A percentile compares a stretch with the other conserved stretches of the same genome.
Conservation (phyloP, 1,140 invertebrate genomes). For the Neomicropteryx cornuta region DNA sequence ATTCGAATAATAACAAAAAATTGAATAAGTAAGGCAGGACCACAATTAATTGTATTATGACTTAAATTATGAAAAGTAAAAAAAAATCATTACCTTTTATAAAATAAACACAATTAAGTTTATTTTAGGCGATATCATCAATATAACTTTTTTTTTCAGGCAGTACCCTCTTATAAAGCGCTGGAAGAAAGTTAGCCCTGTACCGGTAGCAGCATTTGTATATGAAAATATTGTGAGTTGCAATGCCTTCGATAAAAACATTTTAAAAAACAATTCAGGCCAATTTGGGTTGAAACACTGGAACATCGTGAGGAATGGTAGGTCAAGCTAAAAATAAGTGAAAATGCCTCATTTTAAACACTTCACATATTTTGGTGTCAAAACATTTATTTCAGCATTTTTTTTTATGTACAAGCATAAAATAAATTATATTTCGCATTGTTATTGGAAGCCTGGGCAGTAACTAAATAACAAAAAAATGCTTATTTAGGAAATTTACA, state of each 20-base stretch:
- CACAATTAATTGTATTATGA: no score
- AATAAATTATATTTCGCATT: neutral
- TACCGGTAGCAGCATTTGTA: no score
- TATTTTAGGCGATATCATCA: no score
- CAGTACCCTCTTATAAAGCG: no score
- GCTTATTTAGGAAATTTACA: constrained; percentile 1
- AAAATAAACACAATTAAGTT: no score
- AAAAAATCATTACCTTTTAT: no score
- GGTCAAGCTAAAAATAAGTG: no score
- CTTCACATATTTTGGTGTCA: neutral
- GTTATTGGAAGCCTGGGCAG: neutral
- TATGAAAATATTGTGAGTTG: constrained; percentile 20
- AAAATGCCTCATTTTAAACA: neutral
- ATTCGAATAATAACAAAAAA: no score
- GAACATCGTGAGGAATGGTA: constrained; percentile 20
- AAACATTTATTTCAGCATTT: neutral
- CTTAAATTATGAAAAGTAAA: no score
- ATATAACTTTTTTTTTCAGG: no score
- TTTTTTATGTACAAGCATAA: neutral
- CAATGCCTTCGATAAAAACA: constrained; percentile 22
- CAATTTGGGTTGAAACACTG: constrained; percentile 22
- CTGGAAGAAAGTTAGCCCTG: no score
- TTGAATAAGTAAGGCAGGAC: no score
- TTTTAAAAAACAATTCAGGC: constrained; percentile 28
- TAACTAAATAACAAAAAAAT: neutral